Base-by-base conservation (phyloP, 30 jellyfish, hydroid and myxozoan species). In the Cassiopea andromeda region DNA sequence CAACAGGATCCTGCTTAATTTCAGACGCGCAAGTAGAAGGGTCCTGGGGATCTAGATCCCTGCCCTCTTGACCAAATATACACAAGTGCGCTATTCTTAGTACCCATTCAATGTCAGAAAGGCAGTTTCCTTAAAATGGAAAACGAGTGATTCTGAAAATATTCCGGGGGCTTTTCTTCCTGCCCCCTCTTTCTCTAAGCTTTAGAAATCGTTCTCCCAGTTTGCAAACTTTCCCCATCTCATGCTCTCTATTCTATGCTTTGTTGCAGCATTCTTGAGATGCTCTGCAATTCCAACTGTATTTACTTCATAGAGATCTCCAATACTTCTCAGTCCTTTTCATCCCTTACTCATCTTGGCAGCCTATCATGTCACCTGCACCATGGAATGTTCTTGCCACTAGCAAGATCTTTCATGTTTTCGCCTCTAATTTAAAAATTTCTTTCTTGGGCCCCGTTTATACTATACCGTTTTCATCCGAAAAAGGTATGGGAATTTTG, bases 301-400 rank as follows among this genome's bases (percentile, higher is more conserved):
- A 2, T 66, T 66, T 66, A 66, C 15, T 66, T 66, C 45, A 66
- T 66, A 66, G 2, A 66, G 75, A 14, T 66, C 75, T 66, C 15
- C 75, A 19, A 66, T 66, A 66, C 75, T 66, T 66, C 75, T 14
- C 18, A 66, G 18, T 66, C 45, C 75, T 66, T 4, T 66, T 66
- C 75, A 7, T 66, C 75, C 75, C 15, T 66, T 19, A 66, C 75
- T 66, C 18, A 7, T 66, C 18, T 66, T 6, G 6, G 18, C 75
- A 66, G 75, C 75, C 75, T 66, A 19, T 14, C 75, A 66, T 66
- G 18, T 66, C 75, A 66, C 75, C 15, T 66, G 75, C 75, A 66
- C 4, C 75, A 66, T 19, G 75, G 18, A 66, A 6, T 66, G 75
- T 19, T 66, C 75, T 19, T 66, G 15, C 75, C 75, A 66, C 15